Evolutionary conservation across 1,140 invertebrate genomes (phyloP).

Genomic region (Adoxophyes honmai): DNA sequence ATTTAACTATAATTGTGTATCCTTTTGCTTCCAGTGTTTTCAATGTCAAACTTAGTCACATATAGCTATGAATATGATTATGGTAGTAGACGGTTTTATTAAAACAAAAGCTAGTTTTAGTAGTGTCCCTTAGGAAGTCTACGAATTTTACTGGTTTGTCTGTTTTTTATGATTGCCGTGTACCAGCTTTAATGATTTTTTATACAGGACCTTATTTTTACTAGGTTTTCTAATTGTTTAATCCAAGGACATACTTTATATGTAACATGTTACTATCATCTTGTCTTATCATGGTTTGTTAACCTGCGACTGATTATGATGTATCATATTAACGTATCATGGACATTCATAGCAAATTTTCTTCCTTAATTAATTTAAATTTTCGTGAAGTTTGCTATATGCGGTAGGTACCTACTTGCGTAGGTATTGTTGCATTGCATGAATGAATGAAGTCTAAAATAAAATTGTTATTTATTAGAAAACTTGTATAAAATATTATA

Average conservation of each 20-base stretch:
- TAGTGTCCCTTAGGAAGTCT: not conserved
- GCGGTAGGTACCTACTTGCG: too few relatives aligned
- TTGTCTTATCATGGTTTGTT: too few relatives aligned
- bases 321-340: too few relatives aligned
- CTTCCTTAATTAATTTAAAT: too few relatives aligned
- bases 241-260: too few relatives aligned
- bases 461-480: not conserved
- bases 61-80: not conserved
- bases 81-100: not conserved
- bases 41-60: not conserved
- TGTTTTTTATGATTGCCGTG: not conserved
- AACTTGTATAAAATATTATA: conserved; percentile 9
- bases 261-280: too few relatives aligned
- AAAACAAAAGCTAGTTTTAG: not conserved
- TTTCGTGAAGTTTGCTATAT: too few relatives aligned
- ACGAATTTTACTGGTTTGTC: not conserved
- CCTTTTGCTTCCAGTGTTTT: conserved; percentile 10
- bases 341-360: too few relatives aligned
- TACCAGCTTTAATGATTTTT: conserved; percentile 4
- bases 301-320: too few relatives aligned
- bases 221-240: too few relatives aligned
- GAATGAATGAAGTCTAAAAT: not conserved
- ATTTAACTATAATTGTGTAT: conserved; percentile 18
- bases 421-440: too few relatives aligned
- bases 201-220: too few relatives aligned